These are phyloP conservation scores for Emydocephalus ijimae DNA, from an alignment of 2,113 vertebrate genomes.

Conservation along the genomic window DNA sequence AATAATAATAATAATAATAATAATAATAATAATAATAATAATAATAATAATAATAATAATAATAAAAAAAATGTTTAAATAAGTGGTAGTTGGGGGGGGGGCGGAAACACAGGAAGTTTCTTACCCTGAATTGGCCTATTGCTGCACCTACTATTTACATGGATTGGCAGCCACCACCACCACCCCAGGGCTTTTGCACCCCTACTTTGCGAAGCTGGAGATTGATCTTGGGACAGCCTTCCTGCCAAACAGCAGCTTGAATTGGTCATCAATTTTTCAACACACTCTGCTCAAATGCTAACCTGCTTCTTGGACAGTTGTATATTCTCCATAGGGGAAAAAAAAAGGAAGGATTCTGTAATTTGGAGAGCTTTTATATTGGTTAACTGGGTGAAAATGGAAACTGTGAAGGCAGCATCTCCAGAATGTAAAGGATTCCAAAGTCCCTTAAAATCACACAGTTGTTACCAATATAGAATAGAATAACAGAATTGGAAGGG, in stretches of 20 bases:
- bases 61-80: background rate
- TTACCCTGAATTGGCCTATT: background rate
- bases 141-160: background rate
- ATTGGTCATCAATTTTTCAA: background rate
- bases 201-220: background rate
- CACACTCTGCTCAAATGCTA: background rate
- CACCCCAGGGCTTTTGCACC: background rate
- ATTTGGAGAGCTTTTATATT: background rate
- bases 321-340: background rate
- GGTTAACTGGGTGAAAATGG: background rate
- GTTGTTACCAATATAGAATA: background rate
- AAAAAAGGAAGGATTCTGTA: background rate
- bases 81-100: background rate
- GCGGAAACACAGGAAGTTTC: background rate
- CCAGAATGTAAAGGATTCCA: background rate
- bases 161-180: background rate
- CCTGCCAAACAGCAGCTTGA: background rate
- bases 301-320: background rate
- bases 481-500: too few relatives aligned
- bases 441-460: background rate
- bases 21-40: too few relatives aligned
- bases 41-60: background rate
- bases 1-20: too few relatives aligned
- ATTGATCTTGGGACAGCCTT: background rate
- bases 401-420: background rate